These are phyloP conservation scores for Microplitis mediator DNA, from an alignment of 1,140 invertebrate species.

Conservation along the genomic window DNA sequence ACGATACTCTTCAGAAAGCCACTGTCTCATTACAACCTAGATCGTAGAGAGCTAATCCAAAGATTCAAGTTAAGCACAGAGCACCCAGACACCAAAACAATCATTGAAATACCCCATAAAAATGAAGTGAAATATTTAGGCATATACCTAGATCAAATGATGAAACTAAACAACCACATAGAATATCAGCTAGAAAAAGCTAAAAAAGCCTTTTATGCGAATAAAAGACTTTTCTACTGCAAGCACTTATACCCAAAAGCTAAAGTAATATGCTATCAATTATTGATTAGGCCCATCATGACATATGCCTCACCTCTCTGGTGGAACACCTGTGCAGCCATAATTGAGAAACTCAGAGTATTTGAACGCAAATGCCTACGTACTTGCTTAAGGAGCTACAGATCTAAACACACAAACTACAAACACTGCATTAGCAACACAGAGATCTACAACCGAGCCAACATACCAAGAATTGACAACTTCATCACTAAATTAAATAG, in stretches of 20 bases:
- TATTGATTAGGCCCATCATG: conserved; percentile 14
- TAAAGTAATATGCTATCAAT: conserved; percentile 15
- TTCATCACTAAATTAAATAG: conserved; percentile 6
- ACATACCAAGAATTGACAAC: conserved; percentile 12
- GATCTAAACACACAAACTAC: conserved; percentile 3
- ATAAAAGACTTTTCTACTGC: not conserved
- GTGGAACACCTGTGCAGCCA: conserved; percentile 1
- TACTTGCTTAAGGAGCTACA: not conserved
- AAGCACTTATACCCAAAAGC: conserved; percentile 5
- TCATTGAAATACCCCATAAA: not conserved
- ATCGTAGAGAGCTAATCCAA: not conserved
- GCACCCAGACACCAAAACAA: not conserved
- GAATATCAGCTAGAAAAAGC: conserved; percentile 15
- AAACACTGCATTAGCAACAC: not conserved
- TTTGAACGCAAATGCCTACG: conserved; percentile 3
- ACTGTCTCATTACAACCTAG: not conserved
- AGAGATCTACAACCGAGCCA: conserved; percentile 7
- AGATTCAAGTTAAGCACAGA: conserved; percentile 9
- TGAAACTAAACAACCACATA: not conserved
- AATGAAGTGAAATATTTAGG: conserved; percentile 19
- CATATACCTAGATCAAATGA: not conserved
- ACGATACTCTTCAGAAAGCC: conserved; percentile 24
- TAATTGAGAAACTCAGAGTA: conserved; percentile 11
- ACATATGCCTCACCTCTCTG: conserved; percentile 10
- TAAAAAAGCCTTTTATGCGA: not conserved